These are phyloP conservation scores for Hystrix cristata DNA, from an alignment of 2,113 vertebrate genomes.

Conservation along the genomic window DNA sequence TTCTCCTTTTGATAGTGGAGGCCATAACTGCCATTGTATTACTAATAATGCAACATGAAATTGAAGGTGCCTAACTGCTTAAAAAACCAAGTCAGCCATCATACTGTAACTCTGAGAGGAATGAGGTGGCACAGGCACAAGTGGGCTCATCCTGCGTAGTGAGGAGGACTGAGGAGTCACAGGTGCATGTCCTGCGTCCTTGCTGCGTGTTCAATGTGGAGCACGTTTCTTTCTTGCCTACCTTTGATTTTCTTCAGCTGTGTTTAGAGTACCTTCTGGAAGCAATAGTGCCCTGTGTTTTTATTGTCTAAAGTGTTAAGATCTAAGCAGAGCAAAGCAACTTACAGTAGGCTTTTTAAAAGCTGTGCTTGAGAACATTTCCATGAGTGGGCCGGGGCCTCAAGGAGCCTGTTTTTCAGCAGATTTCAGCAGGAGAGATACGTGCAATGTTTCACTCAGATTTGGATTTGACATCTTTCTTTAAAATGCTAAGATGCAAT, in stretches of 20 bases:
- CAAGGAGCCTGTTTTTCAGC: slow-evolving; percentile 80
- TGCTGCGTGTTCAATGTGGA: slow-evolving; percentile 58
- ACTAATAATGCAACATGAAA: slow-evolving; percentile 78
- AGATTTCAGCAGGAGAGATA: slow-evolving; percentile 85
- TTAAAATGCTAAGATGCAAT: slow-evolving; percentile 88
- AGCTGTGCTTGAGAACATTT: slow-evolving; percentile 65
- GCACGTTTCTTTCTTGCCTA: slow-evolving; percentile 67
- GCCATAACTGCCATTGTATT: slow-evolving; percentile 77
- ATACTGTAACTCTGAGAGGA: slow-evolving; percentile 74
- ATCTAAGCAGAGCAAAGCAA: slow-evolving; percentile 66
- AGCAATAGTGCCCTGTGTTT: slow-evolving; percentile 68
- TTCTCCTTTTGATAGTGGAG: slow-evolving; percentile 75
- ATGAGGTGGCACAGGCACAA: not conserved
- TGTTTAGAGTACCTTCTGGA: slow-evolving; percentile 76
- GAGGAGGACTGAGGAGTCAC: slow-evolving; percentile 31
- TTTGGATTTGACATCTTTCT: slow-evolving; percentile 82
- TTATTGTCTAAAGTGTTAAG: slow-evolving; percentile 72
- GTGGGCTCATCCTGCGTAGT: slow-evolving; percentile 8
- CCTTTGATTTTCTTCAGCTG: slow-evolving; percentile 76
- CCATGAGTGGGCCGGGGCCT: slow-evolving; percentile 74
- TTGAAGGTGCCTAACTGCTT: slow-evolving; percentile 85
- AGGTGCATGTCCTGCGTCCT: slow-evolving; percentile 52
- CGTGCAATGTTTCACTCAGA: slow-evolving; percentile 87
- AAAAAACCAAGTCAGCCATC: slow-evolving; percentile 75
- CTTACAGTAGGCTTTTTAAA: slow-evolving; percentile 64